Base-by-base conservation (phyloP, 2,113 vertebrate genomes). In the Perca fluviatilis region DNA sequence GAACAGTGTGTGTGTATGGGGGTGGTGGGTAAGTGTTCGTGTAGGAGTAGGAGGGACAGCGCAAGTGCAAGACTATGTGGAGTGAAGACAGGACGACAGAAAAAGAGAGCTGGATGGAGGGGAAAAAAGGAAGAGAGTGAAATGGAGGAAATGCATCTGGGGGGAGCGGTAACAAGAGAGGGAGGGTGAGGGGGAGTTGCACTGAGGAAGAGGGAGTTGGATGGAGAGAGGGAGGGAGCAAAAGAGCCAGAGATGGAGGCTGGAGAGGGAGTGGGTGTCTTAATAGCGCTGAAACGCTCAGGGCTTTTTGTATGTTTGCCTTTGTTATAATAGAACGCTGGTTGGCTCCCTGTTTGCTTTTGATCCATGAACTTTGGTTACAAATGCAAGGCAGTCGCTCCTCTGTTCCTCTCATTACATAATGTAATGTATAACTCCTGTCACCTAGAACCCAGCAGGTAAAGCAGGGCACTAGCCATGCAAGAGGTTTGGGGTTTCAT, bases 211-310 rank as follows among this genome's bases (percentile, higher is more conserved):
- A 70, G 79, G 75, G 82, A 65, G 79, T 30, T 11, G 63, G 79
- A 79, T 68, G 66, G 70, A 67, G 80, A 53, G 60, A 80, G 68
- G 68, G 79, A 74, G 64, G 71, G 77, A 18, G 80, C 64, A 75
- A 62, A 19, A 71, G 83, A 88, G 87, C 70, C 79, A 83, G 83
- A 86, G 84, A 87, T 87, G 85, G 86, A 89, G 87, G 86, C 85
- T 89, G 89, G 86, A 93, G 93, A 92, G 88, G 86, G 90, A 90
- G 92, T 94, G 91, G 94, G 94, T 88, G 93, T 94, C 88, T 92
- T 91, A 91, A 92, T 91, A 87, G 89, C 74, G 80, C 80, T 85
- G 73, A 85, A 92, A 84, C 65, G 91, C 92, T 93, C 83, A 33
- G 90, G 82, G 87, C 85, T 90, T 89, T 92, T 86, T 91, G 60